These are phyloP conservation scores for Elgaria multicarinata DNA, from an alignment of 2,113 vertebrate species.

Conservation along the genomic window DNA sequence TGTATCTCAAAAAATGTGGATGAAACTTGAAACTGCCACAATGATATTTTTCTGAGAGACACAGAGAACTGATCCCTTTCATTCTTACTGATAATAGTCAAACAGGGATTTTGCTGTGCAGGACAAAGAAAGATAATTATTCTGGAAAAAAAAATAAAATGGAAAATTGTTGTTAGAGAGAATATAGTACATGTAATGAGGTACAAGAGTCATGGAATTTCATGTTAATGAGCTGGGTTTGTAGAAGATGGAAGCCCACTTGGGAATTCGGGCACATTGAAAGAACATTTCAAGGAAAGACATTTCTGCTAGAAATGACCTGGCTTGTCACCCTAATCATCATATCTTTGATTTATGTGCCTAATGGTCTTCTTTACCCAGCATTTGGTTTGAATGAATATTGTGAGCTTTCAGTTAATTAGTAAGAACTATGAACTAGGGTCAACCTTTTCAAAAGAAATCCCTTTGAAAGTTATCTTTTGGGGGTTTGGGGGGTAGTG, in stretches of 20 bases:
- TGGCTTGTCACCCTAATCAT: slow-evolving; percentile 41
- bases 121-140: slow-evolving; percentile 24
- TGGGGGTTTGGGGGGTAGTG: slow-evolving; percentile 49
- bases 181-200: slow-evolving; percentile 8
- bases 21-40: slow-evolving; percentile 14
- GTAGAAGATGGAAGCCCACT: background rate
- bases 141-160: background rate
- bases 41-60: background rate
- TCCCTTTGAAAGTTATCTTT: slow-evolving; percentile 39
- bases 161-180: background rate
- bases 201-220: slow-evolving; percentile 40
- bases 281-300: slow-evolving; percentile 37
- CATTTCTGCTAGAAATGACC: slow-evolving; percentile 4
- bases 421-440: background rate
- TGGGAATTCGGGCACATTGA: slow-evolving; percentile 45
- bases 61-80: background rate
- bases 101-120: background rate
- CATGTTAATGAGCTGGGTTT: slow-evolving; percentile 34
- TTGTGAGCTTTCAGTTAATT: slow-evolving; percentile 45
- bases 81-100: background rate
- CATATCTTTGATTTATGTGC: slow-evolving; percentile 13
- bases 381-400: slow-evolving; percentile 33
- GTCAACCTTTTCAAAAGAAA: slow-evolving; percentile 52
- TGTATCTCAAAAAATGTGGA: slow-evolving; percentile 22
- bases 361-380: slow-evolving; percentile 35